A percentile compares a stretch with the other conserved stretches of the same genome.
phyloP scores from a whole-genome alignment of 2,113 vertebrate species.

The Pungitius pungitius region DNA sequence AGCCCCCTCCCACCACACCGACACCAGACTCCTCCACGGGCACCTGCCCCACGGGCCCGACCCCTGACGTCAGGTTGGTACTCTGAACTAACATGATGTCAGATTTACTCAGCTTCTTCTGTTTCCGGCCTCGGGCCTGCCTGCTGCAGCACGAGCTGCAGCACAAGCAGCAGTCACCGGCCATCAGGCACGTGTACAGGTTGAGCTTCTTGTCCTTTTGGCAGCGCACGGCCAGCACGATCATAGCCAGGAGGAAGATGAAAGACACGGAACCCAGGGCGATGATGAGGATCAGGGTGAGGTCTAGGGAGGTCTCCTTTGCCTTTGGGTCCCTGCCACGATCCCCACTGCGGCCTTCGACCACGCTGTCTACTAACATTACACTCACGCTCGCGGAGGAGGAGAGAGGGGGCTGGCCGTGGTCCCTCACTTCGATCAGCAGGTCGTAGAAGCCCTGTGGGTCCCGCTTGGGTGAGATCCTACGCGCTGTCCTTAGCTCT shows the following conservation, averaged over 20 bases:
- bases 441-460: constrained; percentile 92
- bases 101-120: constrained; percentile 98
- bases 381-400: constrained; percentile 92
- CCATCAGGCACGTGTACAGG: constrained; percentile 91
- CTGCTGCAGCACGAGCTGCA: constrained; percentile 91
- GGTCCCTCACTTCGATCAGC: constrained; percentile 95
- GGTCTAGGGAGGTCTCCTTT: constrained; percentile 90
- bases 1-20: constrained; percentile 81
- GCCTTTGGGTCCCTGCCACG: constrained; percentile 74
- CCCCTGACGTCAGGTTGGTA: constrained; percentile 82
- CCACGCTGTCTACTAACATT: constrained; percentile 89
- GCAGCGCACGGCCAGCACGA: constrained; percentile 95
- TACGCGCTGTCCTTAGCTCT: constrained; percentile 91
- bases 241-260: constrained; percentile 96
- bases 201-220: constrained; percentile 98
- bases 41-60: constrained; percentile 85
- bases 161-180: constrained; percentile 91
- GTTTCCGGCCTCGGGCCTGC: constrained; percentile 83
- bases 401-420: constrained; percentile 95
- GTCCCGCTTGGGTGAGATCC: constrained; percentile 90
- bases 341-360: constrained; percentile 82
- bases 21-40: constrained; percentile 89
- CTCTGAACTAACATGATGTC: constrained; percentile 99
- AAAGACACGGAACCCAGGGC: constrained; percentile 97
- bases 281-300: constrained; percentile 98